Evolutionary conservation across 1,140 invertebrate genomes (phyloP).

Genomic region (Drosophila yakuba): DNA sequence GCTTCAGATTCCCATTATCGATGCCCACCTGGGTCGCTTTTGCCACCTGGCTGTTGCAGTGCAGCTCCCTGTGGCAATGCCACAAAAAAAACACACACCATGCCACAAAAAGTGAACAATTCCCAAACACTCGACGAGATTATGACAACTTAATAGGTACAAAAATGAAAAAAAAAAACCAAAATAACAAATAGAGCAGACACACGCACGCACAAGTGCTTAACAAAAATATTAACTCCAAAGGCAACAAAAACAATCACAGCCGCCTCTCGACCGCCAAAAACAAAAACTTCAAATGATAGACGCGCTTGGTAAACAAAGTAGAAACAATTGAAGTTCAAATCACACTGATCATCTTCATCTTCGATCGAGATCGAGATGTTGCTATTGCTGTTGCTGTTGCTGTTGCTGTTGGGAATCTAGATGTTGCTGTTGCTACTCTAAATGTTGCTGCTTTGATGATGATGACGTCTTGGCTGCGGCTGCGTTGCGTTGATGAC

Average conservation of each 20-base stretch:
- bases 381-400: conserved; percentile 26
- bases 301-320: conserved; percentile 72
- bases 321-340: conserved; percentile 77
- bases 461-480: conserved; percentile 55
- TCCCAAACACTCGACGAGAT: conserved; percentile 56
- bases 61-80: conserved; percentile 27
- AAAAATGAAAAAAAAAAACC: conserved; percentile 46
- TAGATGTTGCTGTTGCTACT: conserved; percentile 45
- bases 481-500: conserved; percentile 66
- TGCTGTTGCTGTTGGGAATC: conserved; percentile 36
- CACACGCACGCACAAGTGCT: conserved; percentile 53
- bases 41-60: conserved; percentile 44
- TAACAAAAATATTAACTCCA: conserved; percentile 59
- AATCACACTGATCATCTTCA: conserved; percentile 56
- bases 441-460: conserved; percentile 47
- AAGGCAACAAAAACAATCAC: conserved; percentile 43
- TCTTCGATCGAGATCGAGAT: conserved; percentile 18
- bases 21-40: conserved; percentile 51
- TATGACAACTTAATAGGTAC: conserved; percentile 80
- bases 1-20: conserved; percentile 46
- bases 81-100: neutral
- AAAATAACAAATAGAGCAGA: conserved; percentile 75
- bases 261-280: conserved; percentile 43
- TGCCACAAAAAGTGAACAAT: conserved; percentile 6
- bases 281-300: conserved; percentile 64